A percentile compares a stretch with the other conserved stretches of the same genome.
Evolutionary conservation across 1,140 invertebrate genomes (phyloP).

Genomic region (Colletes latitarsis): DNA sequence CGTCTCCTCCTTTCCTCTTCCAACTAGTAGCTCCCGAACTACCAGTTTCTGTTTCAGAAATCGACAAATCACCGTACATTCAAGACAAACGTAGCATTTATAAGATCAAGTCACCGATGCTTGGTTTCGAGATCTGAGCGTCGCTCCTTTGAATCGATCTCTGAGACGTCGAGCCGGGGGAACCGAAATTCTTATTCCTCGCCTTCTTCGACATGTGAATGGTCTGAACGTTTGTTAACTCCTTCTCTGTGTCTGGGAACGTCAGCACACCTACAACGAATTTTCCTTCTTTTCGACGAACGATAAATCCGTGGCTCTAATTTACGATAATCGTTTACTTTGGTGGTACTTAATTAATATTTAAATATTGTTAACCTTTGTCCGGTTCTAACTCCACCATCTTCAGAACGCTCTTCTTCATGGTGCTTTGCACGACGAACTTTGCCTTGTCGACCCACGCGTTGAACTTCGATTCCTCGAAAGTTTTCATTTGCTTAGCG

Average conservation of each 20-base stretch:
- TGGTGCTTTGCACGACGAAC: constrained; percentile 82
- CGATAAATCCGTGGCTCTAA: no score
- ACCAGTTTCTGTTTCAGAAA: constrained; percentile 13
- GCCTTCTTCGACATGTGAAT: constrained; percentile 8
- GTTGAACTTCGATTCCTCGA: constrained; percentile 87
- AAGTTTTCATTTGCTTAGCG: constrained; percentile 88
- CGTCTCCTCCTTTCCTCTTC: neutral
- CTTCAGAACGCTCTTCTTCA: constrained; percentile 86
- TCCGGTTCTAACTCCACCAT: constrained; percentile 73
- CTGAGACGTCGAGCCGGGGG: constrained; percentile 2
- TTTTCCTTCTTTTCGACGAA: neutral
- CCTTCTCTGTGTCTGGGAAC: constrained; percentile 13
- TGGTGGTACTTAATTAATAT: no score
- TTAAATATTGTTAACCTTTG: constrained; percentile 25
- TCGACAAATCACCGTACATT: neutral
- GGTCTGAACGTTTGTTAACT: constrained; percentile 16
- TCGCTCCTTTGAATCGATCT: constrained; percentile 36
- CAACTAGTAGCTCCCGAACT: neutral
- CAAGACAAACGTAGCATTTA: neutral
- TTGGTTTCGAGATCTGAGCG: constrained; percentile 46
- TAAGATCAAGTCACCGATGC: constrained; percentile 16
- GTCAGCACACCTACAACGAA: neutral
- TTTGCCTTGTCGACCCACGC: constrained; percentile 84
- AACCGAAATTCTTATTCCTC: constrained; percentile 26
- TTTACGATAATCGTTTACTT: no score